phyloP scores from a whole-genome alignment of 1,140 invertebrate genomes.

The Rhagoletis zephyria region DNA sequence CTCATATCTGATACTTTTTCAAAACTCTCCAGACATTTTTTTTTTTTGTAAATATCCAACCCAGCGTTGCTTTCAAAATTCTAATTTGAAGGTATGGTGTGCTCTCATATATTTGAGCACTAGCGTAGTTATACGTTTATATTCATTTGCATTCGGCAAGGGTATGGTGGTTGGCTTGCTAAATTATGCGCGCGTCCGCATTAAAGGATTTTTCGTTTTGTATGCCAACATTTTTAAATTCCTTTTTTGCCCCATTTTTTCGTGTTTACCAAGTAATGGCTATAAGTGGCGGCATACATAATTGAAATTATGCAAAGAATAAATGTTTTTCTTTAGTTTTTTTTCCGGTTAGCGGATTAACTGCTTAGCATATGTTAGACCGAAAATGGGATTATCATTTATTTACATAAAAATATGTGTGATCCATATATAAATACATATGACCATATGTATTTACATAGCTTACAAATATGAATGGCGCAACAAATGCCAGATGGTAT shows the following conservation, averaged over 20 bases:
- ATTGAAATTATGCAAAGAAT: not conserved
- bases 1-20: too few species aligned
- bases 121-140: not conserved
- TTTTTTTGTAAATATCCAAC: too few species aligned
- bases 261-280: not conserved
- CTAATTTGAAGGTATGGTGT: not conserved
- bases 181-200: constrained; percentile 20
- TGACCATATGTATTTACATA: too few species aligned
- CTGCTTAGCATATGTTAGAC: not conserved
- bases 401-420: not conserved
- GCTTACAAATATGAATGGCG: too few species aligned
- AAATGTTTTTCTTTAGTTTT: not conserved
- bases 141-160: not conserved
- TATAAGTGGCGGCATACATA: not conserved
- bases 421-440: too few species aligned
- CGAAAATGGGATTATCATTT: not conserved
- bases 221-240: not conserved
- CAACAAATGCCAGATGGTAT: too few species aligned
- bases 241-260: not conserved
- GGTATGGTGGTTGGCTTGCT: not conserved
- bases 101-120: not conserved
- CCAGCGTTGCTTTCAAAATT: too few species aligned
- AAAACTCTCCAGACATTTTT: not conserved
- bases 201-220: not conserved
- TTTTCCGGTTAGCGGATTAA: not conserved